phyloP scores from a whole-genome alignment of 2,113 vertebrate species.

The Tyrannus savana region DNA sequence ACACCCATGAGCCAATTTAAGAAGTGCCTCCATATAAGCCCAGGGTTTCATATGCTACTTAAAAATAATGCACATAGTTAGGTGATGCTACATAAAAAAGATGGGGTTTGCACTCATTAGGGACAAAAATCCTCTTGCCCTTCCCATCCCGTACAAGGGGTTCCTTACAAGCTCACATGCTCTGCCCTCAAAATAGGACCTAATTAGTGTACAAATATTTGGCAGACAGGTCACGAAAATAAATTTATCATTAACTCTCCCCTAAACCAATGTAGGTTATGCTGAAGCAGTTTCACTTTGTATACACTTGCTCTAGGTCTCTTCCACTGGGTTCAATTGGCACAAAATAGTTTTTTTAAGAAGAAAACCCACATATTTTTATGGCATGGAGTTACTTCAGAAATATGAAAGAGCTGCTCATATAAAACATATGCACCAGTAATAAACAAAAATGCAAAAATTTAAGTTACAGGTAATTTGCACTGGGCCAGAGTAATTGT shows the following conservation, averaged over 20 bases:
- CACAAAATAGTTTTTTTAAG: not conserved
- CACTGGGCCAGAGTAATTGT: not conserved
- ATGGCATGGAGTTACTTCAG: not conserved
- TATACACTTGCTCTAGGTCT: not conserved
- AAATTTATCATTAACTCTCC: slow-evolving; percentile 54
- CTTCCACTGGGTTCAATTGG: not conserved
- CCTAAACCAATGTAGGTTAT: slow-evolving; percentile 12
- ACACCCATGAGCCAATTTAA: slow-evolving; percentile 14
- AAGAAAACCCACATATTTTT: not conserved
- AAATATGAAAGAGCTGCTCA: not conserved
- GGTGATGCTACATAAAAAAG: not conserved
- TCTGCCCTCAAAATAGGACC: slow-evolving; percentile 1
- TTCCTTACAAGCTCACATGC: not conserved
- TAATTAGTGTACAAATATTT: slow-evolving; percentile 36
- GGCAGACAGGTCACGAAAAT: not conserved
- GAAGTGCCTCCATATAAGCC: slow-evolving; percentile 4
- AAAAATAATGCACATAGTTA: slow-evolving; percentile 50
- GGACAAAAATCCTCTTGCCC: not conserved
- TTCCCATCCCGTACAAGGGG: not conserved
- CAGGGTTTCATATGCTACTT: slow-evolving; percentile 24
- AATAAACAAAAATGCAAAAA: not conserved
- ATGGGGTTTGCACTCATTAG: not conserved
- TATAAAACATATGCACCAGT: not conserved
- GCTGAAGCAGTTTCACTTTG: not conserved
- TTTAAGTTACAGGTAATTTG: not conserved